These are phyloP conservation scores for Cepaea nemoralis DNA, from an alignment of 1,140 invertebrate species.

Conservation along the genomic window DNA sequence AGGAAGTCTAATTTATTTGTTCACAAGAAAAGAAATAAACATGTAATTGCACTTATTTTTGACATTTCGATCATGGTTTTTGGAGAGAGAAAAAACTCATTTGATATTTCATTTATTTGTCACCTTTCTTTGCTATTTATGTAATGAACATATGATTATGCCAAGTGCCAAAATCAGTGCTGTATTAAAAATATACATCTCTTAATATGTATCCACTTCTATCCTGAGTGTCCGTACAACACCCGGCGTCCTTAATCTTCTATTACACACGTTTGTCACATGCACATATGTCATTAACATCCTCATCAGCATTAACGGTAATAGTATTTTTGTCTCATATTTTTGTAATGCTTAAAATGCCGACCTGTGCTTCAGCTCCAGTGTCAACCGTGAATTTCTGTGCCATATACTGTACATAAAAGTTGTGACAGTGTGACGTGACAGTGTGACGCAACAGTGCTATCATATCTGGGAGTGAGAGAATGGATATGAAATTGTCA, in stretches of 20 bases:
- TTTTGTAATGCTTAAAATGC: not conserved
- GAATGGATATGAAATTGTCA: not conserved
- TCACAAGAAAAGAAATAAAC: too few species aligned
- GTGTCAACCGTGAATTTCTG: not conserved
- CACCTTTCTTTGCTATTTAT: too few species aligned
- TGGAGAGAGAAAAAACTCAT: too few species aligned
- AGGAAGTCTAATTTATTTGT: too few species aligned
- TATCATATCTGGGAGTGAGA: not conserved
- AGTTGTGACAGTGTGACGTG: not conserved
- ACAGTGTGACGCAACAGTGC: not conserved
- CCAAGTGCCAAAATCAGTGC: too few species aligned
- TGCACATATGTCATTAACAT: not conserved
- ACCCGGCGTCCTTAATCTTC: not conserved
- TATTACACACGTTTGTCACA: not conserved
- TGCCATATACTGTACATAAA: constrained; percentile 1
- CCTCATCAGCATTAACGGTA: not conserved
- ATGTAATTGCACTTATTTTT: too few species aligned
- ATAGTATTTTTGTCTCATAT: not conserved
- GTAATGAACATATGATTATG: too few species aligned
- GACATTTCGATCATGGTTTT: too few species aligned
- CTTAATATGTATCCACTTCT: not conserved
- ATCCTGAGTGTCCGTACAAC: not conserved
- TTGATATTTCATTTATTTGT: too few species aligned
- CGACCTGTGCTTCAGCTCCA: not conserved
- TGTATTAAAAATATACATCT: not conserved